Percentiles rank a stretch among this genome's conserved stretches.
Conservation (phyloP, 2,888 invertebrate species). For the Orthosia gothica region DNA sequence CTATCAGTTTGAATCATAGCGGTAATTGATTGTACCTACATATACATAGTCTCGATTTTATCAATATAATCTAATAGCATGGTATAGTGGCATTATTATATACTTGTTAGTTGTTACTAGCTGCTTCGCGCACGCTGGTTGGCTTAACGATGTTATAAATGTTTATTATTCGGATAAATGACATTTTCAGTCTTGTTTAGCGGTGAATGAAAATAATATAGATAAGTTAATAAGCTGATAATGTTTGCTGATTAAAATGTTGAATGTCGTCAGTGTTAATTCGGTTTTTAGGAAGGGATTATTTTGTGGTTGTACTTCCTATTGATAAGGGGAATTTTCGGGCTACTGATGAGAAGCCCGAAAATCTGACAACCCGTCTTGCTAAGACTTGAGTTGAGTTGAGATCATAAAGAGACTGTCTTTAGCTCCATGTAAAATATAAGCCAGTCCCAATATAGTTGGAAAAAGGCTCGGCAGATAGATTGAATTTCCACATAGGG, state of each 20-base stretch:
- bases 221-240: conserved; percentile 24
- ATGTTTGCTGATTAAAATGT: conserved; percentile 31
- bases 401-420: too few relatives aligned
- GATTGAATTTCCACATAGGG: too few relatives aligned
- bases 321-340: too few relatives aligned
- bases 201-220: conserved; percentile 4
- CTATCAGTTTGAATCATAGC: conserved; percentile 40
- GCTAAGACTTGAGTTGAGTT: too few relatives aligned
- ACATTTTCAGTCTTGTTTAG: conserved; percentile 16
- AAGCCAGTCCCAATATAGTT: not conserved
- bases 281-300: not conserved
- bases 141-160: conserved; percentile 25
- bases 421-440: too few relatives aligned
- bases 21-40: conserved; percentile 20
- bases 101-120: conserved; percentile 16
- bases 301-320: not conserved
- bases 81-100: not conserved
- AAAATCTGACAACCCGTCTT: too few relatives aligned
- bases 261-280: conserved; percentile 11
- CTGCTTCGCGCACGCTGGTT: conserved; percentile 19
- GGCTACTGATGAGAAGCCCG: too few relatives aligned
- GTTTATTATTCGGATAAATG: conserved; percentile 29
- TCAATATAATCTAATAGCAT: conserved; percentile 22
- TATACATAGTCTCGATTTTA: not conserved
- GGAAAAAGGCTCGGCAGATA: not conserved